Evolutionary conservation across 2,113 vertebrate species (phyloP).

Genomic region (Prolemur simus): DNA sequence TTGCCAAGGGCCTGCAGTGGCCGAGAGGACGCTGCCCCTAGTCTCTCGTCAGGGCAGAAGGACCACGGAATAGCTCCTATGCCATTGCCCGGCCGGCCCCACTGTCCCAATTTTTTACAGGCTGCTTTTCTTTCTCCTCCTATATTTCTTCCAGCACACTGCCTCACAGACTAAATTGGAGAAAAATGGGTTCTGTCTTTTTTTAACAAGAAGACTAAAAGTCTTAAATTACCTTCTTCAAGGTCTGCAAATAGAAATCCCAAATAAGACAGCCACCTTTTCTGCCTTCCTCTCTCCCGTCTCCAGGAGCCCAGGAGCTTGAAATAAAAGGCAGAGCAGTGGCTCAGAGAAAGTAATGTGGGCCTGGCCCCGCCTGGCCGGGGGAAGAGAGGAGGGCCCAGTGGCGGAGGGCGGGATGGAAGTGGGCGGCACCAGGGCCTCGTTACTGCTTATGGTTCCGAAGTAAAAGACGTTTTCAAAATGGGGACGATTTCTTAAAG

Average conservation of each 20-base stretch:
- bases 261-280: constrained; percentile 47
- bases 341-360: background rate
- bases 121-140: background rate
- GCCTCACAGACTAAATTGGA: background rate
- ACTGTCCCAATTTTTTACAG: background rate
- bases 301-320: background rate
- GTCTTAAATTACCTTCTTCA: constrained; percentile 65
- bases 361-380: background rate
- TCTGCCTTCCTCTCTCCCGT: background rate
- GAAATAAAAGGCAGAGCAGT: background rate
- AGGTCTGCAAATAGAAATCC: constrained; percentile 61
- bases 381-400: accelerated
- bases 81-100: background rate
- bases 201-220: constrained; percentile 54
- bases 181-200: constrained; percentile 59
- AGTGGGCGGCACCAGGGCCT: background rate
- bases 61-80: accelerated
- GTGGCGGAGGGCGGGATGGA: background rate
- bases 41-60: background rate
- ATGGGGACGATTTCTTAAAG: background rate
- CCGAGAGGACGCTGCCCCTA: background rate
- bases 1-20: accelerated
- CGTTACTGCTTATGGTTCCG: background rate
- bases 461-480: background rate
- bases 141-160: background rate